A percentile compares a stretch with the other conserved stretches of the same genome.
Evolutionary conservation across 2,888 invertebrate species (phyloP).

Genomic region (Heliconius sara): DNA sequence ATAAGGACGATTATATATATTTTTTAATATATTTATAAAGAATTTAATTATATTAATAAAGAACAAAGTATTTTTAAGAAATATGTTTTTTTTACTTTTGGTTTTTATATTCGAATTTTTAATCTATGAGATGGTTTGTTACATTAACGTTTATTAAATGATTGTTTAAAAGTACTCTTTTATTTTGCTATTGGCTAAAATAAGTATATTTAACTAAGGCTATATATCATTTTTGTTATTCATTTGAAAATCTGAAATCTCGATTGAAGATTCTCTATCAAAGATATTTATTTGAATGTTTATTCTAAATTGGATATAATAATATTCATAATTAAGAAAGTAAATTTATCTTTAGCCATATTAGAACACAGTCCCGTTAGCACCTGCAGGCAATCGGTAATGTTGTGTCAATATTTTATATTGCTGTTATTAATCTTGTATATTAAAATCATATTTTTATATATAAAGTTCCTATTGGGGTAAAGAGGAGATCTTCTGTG

Average conservation of each 20-base stretch:
- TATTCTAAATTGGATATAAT: not conserved
- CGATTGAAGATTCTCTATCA: not conserved
- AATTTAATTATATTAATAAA: no score
- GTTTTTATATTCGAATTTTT: no score
- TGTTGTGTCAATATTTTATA: slow-evolving; percentile 10
- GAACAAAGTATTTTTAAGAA: no score
- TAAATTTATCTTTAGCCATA: slow-evolving; percentile 4
- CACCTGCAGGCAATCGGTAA: slow-evolving; percentile 19
- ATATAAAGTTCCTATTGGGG: not conserved
- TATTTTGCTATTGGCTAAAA: not conserved
- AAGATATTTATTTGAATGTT: not conserved
- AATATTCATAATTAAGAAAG: slow-evolving; percentile 20
- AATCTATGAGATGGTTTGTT: no score
- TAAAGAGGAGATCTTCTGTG: no score
- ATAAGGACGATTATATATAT: no score
- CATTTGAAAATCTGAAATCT: not conserved
- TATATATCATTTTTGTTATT: not conserved
- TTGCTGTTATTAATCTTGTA: not conserved
- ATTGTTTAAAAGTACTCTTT: no score
- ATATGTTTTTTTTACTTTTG: no score
- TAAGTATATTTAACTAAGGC: not conserved
- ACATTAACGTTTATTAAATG: no score
- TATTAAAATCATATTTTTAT: not conserved
- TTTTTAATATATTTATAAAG: no score
- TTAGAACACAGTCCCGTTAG: slow-evolving; percentile 13